A percentile compares a stretch with the other conserved stretches of the same genome.
phyloP scores from a whole-genome alignment of 2,888 invertebrate genomes.

The Parochlus steinenii region DNA sequence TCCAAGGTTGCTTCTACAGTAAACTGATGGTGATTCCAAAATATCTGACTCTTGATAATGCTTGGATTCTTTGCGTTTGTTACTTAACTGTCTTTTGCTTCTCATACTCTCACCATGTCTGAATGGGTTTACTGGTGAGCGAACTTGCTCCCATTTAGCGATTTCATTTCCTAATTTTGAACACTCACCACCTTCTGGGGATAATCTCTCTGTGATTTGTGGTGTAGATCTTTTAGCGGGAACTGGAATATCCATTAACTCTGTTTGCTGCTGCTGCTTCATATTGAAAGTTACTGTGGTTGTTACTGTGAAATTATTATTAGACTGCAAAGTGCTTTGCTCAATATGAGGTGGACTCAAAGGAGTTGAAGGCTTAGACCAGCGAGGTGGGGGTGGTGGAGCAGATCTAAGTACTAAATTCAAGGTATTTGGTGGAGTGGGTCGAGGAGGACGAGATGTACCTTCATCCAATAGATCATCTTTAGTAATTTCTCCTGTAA shows the following conservation, averaged over 20 bases:
- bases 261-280: conserved; percentile 16
- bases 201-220: conserved; percentile 51
- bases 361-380: conserved; percentile 58
- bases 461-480: conserved; percentile 29
- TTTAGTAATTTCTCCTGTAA: conserved; percentile 31
- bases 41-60: conserved; percentile 72
- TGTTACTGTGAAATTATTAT: conserved; percentile 64
- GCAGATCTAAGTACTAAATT: conserved; percentile 50
- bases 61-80: conserved; percentile 45
- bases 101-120: conserved; percentile 28
- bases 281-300: conserved; percentile 77
- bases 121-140: conserved; percentile 7
- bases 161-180: conserved; percentile 21
- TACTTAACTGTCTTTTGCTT: conserved; percentile 34
- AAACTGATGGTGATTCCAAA: conserved; percentile 62
- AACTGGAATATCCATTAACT: neutral
- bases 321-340: conserved; percentile 31
- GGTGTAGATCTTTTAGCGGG: conserved; percentile 17
- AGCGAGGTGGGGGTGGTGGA: conserved; percentile 69
- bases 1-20: conserved; percentile 71
- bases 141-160: conserved; percentile 8
- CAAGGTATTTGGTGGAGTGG: conserved; percentile 68
- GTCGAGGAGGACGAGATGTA: conserved; percentile 47
- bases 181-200: conserved; percentile 42
- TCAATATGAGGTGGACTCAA: conserved; percentile 29